phyloP scores from a whole-genome alignment of 2,888 invertebrate genomes.

The Nephrotoma guestfalica region DNA sequence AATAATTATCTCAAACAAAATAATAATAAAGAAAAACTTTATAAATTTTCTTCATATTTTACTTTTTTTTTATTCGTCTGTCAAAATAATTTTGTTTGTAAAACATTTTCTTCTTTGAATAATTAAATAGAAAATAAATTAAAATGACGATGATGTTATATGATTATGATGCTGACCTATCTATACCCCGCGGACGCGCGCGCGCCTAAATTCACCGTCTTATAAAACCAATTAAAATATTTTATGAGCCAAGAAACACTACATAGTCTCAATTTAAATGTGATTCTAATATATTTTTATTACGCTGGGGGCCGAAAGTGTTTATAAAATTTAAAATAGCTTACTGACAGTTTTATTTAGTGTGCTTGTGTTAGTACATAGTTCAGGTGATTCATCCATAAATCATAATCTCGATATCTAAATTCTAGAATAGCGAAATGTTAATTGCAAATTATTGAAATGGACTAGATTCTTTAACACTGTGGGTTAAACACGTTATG shows the following conservation, averaged over 20 bases:
- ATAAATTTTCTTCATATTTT: not conserved
- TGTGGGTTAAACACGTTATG: not conserved
- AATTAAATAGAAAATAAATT: not conserved
- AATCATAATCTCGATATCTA: not conserved
- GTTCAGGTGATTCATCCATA: not conserved
- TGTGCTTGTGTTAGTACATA: not conserved
- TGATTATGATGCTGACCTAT: not conserved
- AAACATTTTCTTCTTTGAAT: not conserved
- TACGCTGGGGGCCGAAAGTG: not conserved
- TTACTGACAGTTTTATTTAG: not conserved
- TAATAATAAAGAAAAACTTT: not conserved
- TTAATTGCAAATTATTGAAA: not conserved
- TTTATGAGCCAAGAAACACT: not conserved
- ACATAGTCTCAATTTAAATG: not conserved
- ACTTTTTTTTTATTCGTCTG: not conserved
- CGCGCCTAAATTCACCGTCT: not conserved
- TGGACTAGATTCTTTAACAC: not conserved
- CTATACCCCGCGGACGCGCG: not conserved
- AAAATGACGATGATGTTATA: not conserved
- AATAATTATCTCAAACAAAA: not conserved
- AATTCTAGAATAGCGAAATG: not conserved
- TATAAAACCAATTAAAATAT: not conserved
- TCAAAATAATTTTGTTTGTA: not conserved
- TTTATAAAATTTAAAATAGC: not conserved
- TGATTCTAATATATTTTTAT: not conserved